Percentiles rank a stretch among this genome's conserved stretches.
phyloP scores from a whole-genome alignment of 2,113 vertebrate genomes.

The Hydropotes inermis region DNA sequence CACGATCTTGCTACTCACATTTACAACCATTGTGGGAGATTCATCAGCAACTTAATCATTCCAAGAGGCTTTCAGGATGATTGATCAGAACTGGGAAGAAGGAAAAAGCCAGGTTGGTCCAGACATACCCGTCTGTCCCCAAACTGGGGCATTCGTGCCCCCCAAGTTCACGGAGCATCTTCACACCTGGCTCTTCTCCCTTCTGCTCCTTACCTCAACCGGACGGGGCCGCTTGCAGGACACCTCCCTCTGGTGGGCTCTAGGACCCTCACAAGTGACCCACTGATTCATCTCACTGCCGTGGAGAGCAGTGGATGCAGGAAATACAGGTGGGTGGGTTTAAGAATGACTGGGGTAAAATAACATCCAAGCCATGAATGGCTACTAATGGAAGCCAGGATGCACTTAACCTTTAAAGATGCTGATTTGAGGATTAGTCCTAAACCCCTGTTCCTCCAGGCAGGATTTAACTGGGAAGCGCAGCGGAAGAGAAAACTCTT shows the following conservation, averaged over 20 bases:
- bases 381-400: background rate
- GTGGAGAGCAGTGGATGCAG: too few species aligned
- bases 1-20: background rate
- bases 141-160: rapidly evolving
- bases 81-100: background rate
- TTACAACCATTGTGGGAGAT: background rate
- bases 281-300: background rate
- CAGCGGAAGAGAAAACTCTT: background rate
- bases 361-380: background rate
- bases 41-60: background rate
- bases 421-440: background rate
- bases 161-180: rapidly evolving
- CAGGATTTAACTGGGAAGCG: background rate
- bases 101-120: background rate
- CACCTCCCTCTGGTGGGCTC: background rate
- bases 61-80: background rate
- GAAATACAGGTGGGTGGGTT: background rate
- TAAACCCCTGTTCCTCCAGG: background rate
- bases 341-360: background rate
- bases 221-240: background rate
- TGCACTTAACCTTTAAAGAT: background rate
- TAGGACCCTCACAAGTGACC: background rate
- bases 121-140: background rate
- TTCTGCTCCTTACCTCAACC: too few species aligned
- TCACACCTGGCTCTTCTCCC: too few species aligned